These are phyloP conservation scores for Stigmatopora nigra DNA, from an alignment of 2,113 vertebrate species.

Conservation along the genomic window DNA sequence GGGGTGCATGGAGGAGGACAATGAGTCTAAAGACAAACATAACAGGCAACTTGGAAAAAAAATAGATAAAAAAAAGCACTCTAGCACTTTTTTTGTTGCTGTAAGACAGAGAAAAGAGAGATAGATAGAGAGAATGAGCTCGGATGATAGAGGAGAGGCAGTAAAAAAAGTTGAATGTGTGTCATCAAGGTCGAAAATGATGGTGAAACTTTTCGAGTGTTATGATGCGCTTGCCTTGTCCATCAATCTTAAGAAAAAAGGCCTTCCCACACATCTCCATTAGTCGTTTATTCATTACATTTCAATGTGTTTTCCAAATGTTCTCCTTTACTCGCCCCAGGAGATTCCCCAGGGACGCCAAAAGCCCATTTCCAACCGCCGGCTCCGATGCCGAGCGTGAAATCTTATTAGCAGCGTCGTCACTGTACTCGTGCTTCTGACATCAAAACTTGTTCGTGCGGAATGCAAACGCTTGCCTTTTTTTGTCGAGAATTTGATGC, in stretches of 20 bases:
- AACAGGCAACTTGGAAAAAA: slow-evolving; percentile 47
- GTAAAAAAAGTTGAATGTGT: slow-evolving; percentile 24
- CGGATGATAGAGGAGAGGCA: slow-evolving; percentile 19
- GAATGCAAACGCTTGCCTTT: slow-evolving; percentile 46
- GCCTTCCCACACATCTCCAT: slow-evolving; percentile 4
- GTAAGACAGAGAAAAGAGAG: slow-evolving; percentile 54
- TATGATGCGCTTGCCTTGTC: slow-evolving; percentile 55
- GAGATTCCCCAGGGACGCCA: slow-evolving; percentile 53
- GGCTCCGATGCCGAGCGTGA: slow-evolving; percentile 59
- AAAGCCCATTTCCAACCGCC: slow-evolving; percentile 59
- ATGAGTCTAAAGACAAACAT: slow-evolving; percentile 67
- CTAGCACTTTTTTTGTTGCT: slow-evolving; percentile 57
- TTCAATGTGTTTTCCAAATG: slow-evolving; percentile 63
- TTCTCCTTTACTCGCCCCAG: slow-evolving; percentile 46
- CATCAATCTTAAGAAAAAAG: slow-evolving; percentile 28
- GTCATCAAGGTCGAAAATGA: slow-evolving; percentile 18
- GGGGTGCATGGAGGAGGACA: slow-evolving; percentile 40
- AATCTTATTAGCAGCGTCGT: slow-evolving; percentile 66
- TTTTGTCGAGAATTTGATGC: slow-evolving; percentile 41
- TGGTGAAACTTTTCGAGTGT: slow-evolving; percentile 19
- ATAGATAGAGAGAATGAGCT: neutral
- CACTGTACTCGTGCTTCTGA: slow-evolving; percentile 54
- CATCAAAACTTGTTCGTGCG: slow-evolving; percentile 58
- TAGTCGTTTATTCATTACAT: slow-evolving; percentile 51
- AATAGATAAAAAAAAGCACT: slow-evolving; percentile 48